A percentile compares a stretch with the other conserved stretches of the same genome.
phyloP scores from a whole-genome alignment of 2,888 invertebrate genomes.

The Pyralis farinalis region DNA sequence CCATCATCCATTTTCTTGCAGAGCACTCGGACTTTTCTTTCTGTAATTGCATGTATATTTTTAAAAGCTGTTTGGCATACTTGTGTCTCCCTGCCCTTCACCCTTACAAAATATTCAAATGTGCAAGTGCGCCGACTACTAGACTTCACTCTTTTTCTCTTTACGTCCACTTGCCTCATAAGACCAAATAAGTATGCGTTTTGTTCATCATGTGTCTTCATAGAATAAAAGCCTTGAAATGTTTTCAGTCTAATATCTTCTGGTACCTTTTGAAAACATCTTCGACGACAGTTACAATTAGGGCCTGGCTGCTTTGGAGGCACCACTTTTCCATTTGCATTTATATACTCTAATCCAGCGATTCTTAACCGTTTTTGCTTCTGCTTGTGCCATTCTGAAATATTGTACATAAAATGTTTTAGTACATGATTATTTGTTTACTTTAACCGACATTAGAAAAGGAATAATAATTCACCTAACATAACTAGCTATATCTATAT shows the following conservation, averaged over 20 bases:
- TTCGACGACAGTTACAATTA: constrained; percentile 76
- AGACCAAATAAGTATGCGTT: constrained; percentile 81
- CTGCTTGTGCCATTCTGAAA: constrained; percentile 82
- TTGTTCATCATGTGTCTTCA: constrained; percentile 81
- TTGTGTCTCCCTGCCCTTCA: constrained; percentile 78
- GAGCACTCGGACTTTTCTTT: constrained; percentile 77
- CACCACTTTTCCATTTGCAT: constrained; percentile 79
- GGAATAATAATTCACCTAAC: too few relatives aligned
- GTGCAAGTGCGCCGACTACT: constrained; percentile 78
- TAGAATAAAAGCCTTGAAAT: constrained; percentile 78
- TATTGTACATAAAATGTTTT: too few relatives aligned
- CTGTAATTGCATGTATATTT: constrained; percentile 80
- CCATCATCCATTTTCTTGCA: constrained; percentile 82
- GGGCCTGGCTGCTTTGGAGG: constrained; percentile 77
- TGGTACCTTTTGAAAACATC: constrained; percentile 75
- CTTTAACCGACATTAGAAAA: too few relatives aligned
- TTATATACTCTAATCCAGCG: constrained; percentile 78
- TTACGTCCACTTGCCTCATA: constrained; percentile 80
- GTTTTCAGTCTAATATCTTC: constrained; percentile 73
- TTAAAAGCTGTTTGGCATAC: constrained; percentile 81
- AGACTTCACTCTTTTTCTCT: constrained; percentile 76
- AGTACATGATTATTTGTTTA: too few relatives aligned
- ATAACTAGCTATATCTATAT: not conserved
- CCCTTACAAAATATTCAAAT: constrained; percentile 79
- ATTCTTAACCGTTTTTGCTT: constrained; percentile 78